Evolutionary conservation across 1,140 invertebrate genomes (phyloP).

Genomic region (Odontomachus brunneus): DNA sequence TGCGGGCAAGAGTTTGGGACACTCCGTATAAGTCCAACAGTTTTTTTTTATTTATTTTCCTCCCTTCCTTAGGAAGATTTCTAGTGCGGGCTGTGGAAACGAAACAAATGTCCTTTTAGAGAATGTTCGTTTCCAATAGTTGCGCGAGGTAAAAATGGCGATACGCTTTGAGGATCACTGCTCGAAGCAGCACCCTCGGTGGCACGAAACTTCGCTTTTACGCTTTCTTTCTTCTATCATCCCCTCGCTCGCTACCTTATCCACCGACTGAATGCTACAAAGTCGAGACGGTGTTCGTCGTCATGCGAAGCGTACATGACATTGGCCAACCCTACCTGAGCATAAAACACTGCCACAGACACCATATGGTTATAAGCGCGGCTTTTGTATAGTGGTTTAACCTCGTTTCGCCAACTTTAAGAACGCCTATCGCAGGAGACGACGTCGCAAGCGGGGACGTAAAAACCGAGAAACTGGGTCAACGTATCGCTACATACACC

Average conservation of each 20-base stretch:
- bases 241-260: slow-evolving; percentile 67
- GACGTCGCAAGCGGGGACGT: slow-evolving; percentile 33
- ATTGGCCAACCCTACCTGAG: slow-evolving; percentile 63
- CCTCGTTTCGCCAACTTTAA: slow-evolving; percentile 65
- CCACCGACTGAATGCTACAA: slow-evolving; percentile 62
- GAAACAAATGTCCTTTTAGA: background rate
- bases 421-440: slow-evolving; percentile 42
- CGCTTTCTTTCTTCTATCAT: slow-evolving; percentile 52
- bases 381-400: slow-evolving; percentile 66
- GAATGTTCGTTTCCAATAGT: background rate
- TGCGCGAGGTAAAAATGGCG: background rate
- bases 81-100: background rate
- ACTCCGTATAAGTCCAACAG: too few species aligned
- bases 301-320: slow-evolving; percentile 64
- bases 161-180: slow-evolving; percentile 49
- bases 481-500: slow-evolving; percentile 11
- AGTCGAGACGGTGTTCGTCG: slow-evolving; percentile 58
- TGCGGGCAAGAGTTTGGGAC: too few species aligned
- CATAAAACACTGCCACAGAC: slow-evolving; percentile 71
- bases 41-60: too few species aligned
- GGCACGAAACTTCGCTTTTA: slow-evolving; percentile 7
- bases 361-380: slow-evolving; percentile 72
- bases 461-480: slow-evolving; percentile 51
- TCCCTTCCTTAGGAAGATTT: too few species aligned
- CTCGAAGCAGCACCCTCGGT: slow-evolving; percentile 5